Evolutionary conservation across 2,797 vertebrate genomes (phyloP).

Genomic region (Epinephelus coioides): DNA sequence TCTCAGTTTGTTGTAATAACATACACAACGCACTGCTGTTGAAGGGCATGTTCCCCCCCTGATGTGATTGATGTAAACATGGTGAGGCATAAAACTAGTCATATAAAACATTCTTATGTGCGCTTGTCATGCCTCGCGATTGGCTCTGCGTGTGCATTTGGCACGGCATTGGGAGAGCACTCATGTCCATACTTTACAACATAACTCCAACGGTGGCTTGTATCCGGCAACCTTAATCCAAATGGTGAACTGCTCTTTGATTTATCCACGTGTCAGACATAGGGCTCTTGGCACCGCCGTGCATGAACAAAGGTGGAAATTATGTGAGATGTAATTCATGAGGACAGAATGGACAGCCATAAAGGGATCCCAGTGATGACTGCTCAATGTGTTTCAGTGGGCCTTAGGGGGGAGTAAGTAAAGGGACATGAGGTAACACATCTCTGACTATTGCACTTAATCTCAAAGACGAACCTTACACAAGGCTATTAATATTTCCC

Average conservation of each 20-base stretch:
- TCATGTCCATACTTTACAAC: conserved; percentile 56
- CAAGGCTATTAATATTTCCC: conserved; percentile 31
- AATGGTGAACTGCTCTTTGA: conserved; percentile 63
- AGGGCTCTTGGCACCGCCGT: conserved; percentile 57
- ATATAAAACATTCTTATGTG: conserved; percentile 66
- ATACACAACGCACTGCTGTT: conserved; percentile 13
- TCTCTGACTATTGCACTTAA: conserved; percentile 53
- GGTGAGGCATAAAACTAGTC: conserved; percentile 53
- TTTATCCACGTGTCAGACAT: conserved; percentile 67
- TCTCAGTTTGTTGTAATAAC: conserved; percentile 4
- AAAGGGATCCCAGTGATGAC: conserved; percentile 71
- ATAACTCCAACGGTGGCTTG: conserved; percentile 44
- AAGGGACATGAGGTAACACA: conserved; percentile 66
- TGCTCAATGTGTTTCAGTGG: conserved; percentile 58
- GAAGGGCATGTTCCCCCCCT: conserved; percentile 55
- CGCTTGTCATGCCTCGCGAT: conserved; percentile 41
- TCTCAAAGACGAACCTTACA: conserved; percentile 50
- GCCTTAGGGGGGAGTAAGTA: conserved; percentile 59
- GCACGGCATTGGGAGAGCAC: conserved; percentile 9
- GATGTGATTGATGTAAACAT: conserved; percentile 63
- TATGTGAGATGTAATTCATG: conserved; percentile 75
- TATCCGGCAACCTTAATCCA: conserved; percentile 66
- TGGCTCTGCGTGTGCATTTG: conserved; percentile 52
- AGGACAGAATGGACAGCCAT: conserved; percentile 74
- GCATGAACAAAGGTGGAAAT: conserved; percentile 75